Evolutionary conservation across 2,113 vertebrate genomes (phyloP).

Genomic region (Myiozetetes cayanensis): DNA sequence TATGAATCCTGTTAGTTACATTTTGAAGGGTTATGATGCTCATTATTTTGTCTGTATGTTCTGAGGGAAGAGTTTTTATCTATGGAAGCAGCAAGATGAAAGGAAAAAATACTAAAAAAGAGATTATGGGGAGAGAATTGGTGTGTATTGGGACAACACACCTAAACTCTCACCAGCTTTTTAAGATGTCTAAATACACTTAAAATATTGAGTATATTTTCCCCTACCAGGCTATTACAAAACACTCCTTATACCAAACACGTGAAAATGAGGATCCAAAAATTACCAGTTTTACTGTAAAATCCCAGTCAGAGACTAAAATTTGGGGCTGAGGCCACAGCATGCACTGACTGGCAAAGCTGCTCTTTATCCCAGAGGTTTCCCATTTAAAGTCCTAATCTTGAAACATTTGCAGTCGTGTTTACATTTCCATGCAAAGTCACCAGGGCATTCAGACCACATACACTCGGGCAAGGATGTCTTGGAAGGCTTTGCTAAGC

Average conservation of each 20-base stretch:
- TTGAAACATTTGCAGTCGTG: not conserved
- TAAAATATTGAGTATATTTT: not conserved
- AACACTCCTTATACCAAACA: not conserved
- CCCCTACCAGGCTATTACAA: not conserved
- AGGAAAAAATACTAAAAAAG: not conserved
- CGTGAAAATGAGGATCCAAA: not conserved
- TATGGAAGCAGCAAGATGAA: not conserved
- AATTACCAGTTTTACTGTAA: not conserved
- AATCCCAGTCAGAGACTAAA: not conserved
- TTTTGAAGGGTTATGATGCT: not conserved
- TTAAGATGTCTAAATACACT: not conserved
- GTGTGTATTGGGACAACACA: not conserved
- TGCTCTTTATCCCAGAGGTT: not conserved
- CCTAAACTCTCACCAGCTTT: not conserved
- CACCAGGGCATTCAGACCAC: not conserved
- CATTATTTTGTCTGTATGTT: not conserved
- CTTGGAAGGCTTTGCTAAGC: not conserved
- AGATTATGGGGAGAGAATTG: not conserved
- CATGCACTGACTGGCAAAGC: not conserved
- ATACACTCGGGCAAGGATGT: fast-evolving
- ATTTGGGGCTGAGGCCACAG: not conserved
- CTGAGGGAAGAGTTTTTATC: not conserved
- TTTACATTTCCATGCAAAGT: not conserved
- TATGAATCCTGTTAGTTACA: not conserved
- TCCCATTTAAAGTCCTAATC: not conserved